These are phyloP conservation scores for Petrosia ficiformis DNA, from an alignment of 37 sponge, comb jelly and placozoan genomes.

Conservation along the genomic window DNA sequence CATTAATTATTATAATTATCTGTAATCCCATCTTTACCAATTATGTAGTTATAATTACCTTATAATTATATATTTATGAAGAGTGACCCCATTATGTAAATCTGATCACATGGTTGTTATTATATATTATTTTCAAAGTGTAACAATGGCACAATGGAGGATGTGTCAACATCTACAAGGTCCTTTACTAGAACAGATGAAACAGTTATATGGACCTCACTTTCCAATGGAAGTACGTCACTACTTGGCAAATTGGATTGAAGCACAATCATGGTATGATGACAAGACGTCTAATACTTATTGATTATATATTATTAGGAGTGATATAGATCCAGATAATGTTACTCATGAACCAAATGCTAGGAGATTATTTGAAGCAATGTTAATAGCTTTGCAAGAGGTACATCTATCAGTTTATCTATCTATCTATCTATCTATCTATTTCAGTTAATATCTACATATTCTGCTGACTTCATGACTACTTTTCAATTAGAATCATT, in stretches of 20 bases:
- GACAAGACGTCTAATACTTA: no score
- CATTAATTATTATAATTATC: no score
- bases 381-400: constrained; percentile 68
- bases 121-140: no score
- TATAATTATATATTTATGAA: no score
- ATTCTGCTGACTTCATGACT: constrained; percentile 48
- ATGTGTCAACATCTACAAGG: constrained; percentile 66
- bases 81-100: no score
- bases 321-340: constrained; percentile 69
- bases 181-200: constrained; percentile 72
- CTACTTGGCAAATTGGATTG: constrained; percentile 90
- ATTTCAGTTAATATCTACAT: constrained; percentile 29
- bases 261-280: constrained; percentile 86
- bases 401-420: no score
- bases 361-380: constrained; percentile 51
- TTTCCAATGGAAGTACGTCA: constrained; percentile 92
- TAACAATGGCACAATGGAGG: constrained; percentile 73
- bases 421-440: neutral
- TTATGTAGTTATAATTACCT: no score
- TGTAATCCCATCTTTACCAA: no score
- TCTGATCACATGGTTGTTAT: no score
- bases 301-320: no score
- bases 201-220: constrained; percentile 72
- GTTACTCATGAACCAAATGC: constrained; percentile 43
- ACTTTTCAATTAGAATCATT: constrained; percentile 69